phyloP scores from a whole-genome alignment of 1,140 invertebrate genomes.

The Zaprionus africanus region DNA sequence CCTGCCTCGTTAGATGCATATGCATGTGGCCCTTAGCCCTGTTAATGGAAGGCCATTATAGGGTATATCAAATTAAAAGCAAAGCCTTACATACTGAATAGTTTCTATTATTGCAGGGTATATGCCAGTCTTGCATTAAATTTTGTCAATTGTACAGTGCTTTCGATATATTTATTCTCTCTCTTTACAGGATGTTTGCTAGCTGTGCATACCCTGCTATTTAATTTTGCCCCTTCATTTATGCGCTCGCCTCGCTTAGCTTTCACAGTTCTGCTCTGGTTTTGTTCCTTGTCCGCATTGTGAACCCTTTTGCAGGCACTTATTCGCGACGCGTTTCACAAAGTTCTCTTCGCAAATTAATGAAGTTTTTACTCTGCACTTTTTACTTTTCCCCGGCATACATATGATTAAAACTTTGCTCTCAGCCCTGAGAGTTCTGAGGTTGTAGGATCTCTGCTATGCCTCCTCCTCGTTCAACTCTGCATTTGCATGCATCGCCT shows the following conservation, averaged over 20 bases:
- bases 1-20: not conserved
- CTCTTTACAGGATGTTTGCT: not conserved
- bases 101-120: not conserved
- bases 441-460: not conserved
- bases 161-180: not conserved
- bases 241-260: slow-evolving; percentile 35
- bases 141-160: not conserved
- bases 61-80: no score
- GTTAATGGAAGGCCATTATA: not conserved
- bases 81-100: no score
- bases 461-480: not conserved
- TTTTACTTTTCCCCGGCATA: slow-evolving; percentile 50
- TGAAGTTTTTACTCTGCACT: slow-evolving; percentile 52
- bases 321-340: slow-evolving; percentile 1
- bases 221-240: slow-evolving; percentile 35
- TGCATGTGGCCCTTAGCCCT: not conserved
- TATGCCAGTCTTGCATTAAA: not conserved
- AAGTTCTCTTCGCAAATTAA: slow-evolving; percentile 70
- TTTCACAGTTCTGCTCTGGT: slow-evolving; percentile 31
- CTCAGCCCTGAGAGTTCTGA: slow-evolving; percentile 29
- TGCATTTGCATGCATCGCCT: slow-evolving; percentile 42
- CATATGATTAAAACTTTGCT: slow-evolving; percentile 77
- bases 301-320: slow-evolving; percentile 31
- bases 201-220: slow-evolving; percentile 7
- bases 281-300: slow-evolving; percentile 17